These are phyloP conservation scores for Phthorimaea operculella DNA, from an alignment of 1,140 invertebrate genomes.

Conservation along the genomic window DNA sequence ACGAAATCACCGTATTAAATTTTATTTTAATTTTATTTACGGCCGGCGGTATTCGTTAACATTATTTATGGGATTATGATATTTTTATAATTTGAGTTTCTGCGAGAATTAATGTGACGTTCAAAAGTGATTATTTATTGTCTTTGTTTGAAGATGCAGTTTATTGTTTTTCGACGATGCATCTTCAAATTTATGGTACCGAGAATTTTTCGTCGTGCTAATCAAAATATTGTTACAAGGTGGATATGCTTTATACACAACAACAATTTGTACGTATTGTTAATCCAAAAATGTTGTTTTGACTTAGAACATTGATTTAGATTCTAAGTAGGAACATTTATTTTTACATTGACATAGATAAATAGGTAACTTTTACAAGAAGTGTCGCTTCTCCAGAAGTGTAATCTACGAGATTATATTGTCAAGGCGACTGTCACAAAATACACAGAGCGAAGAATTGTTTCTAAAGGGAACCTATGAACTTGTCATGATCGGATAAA, in stretches of 20 bases:
- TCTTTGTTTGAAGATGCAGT: conserved; percentile 29
- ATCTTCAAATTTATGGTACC: background rate
- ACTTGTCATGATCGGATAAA: no score
- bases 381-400: conserved; percentile 26
- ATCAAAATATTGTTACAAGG: conserved; percentile 14
- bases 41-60: conserved; percentile 24
- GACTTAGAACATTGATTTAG: no score
- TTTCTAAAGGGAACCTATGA: no score
- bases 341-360: no score
- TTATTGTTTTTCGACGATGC: conserved; percentile 1
- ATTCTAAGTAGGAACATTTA: no score
- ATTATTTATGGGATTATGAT: conserved; percentile 40
- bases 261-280: no score
- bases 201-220: conserved; percentile 10
- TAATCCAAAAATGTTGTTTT: no score
- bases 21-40: conserved; percentile 29
- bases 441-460: conserved; percentile 17
- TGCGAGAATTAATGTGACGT: conserved; percentile 33
- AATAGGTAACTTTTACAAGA: conserved; percentile 15
- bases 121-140: conserved; percentile 42
- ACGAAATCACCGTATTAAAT: conserved; percentile 10
- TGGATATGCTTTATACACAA: background rate
- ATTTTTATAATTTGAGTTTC: conserved; percentile 33
- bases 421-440: conserved; percentile 36
- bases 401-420: conserved; percentile 47